Percentiles rank a stretch among this genome's conserved stretches.
These are phyloP conservation scores for Triplophysa bombifrons DNA, from an alignment of 2,797 vertebrate species.

Conservation along the genomic window DNA sequence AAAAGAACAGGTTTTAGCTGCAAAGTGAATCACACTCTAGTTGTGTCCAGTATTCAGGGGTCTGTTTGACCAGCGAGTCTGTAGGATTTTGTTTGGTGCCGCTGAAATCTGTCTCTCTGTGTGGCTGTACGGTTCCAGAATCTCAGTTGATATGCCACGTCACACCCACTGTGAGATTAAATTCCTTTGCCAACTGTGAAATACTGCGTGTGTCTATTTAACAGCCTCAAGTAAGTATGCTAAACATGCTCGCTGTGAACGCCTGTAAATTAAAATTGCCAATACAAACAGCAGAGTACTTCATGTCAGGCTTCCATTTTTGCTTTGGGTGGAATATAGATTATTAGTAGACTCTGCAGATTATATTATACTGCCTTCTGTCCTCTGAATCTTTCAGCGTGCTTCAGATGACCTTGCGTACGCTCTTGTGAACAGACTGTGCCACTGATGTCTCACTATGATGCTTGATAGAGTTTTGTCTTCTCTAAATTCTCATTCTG, in stretches of 20 bases:
- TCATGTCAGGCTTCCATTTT: background rate
- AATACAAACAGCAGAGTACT: background rate
- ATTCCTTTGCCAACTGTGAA: constrained; percentile 42
- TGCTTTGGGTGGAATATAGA: background rate
- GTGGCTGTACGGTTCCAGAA: constrained; percentile 48
- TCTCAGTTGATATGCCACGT: constrained; percentile 33
- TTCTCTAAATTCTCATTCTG: constrained; percentile 46
- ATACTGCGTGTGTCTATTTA: constrained; percentile 15
- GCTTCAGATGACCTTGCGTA: constrained; percentile 60
- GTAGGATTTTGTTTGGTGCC: background rate
- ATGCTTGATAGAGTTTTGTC: constrained; percentile 39
- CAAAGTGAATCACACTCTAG: background rate
- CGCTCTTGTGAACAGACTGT: constrained; percentile 59
- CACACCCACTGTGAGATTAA: constrained; percentile 46
- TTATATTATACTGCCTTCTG: constrained; percentile 35
- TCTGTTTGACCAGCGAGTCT: no score
- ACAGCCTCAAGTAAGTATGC: constrained; percentile 20
- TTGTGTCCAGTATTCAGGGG: background rate
- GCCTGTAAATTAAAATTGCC: constrained; percentile 5
- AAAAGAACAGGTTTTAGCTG: background rate
- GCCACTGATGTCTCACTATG: constrained; percentile 62
- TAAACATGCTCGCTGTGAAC: background rate
- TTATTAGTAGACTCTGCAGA: constrained; percentile 1
- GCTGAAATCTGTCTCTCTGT: background rate
- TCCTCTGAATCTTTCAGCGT: constrained; percentile 34